These are phyloP conservation scores for Phania funesta DNA, from an alignment of 2,888 invertebrate genomes.

Conservation along the genomic window DNA sequence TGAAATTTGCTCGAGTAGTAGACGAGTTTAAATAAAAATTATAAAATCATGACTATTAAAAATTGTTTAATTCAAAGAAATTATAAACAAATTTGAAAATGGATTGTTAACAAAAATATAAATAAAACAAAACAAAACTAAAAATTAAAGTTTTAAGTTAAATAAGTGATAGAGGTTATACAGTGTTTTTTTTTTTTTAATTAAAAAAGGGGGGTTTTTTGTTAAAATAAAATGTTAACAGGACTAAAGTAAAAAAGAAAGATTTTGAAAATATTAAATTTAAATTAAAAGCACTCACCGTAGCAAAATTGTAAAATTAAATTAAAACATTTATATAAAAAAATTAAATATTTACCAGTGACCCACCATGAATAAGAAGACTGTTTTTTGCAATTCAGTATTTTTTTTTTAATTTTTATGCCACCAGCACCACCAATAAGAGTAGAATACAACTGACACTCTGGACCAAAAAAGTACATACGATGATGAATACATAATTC, in stretches of 20 bases:
- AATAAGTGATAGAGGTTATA: not conserved
- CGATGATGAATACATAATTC: constrained; percentile 64
- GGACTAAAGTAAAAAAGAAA: constrained; percentile 23
- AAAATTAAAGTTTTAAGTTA: constrained; percentile 12
- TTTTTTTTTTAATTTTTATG: constrained; percentile 65
- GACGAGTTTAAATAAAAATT: not conserved
- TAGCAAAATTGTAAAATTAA: constrained; percentile 73
- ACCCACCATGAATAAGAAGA: constrained; percentile 76
- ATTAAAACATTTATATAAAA: constrained; percentile 72
- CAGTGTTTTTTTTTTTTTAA: constrained; percentile 17
- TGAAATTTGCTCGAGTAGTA: not conserved
- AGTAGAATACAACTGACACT: constrained; percentile 72
- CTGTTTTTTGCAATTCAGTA: constrained; percentile 71
- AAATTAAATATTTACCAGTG: constrained; percentile 76
- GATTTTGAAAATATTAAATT: constrained; percentile 54
- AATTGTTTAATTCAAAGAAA: constrained; percentile 17
- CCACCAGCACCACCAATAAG: constrained; percentile 76
- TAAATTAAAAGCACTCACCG: constrained; percentile 79
- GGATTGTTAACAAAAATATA: constrained; percentile 3
- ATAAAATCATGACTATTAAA: constrained; percentile 2
- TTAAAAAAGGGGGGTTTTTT: not conserved
- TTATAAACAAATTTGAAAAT: not conserved
- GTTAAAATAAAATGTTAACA: constrained; percentile 30
- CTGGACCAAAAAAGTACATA: constrained; percentile 69
- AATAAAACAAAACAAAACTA: constrained; percentile 27